Percentiles rank a stretch among this genome's conserved stretches.
Evolutionary conservation across 2,888 invertebrate genomes (phyloP).

Genomic region (Phasia obesa): DNA sequence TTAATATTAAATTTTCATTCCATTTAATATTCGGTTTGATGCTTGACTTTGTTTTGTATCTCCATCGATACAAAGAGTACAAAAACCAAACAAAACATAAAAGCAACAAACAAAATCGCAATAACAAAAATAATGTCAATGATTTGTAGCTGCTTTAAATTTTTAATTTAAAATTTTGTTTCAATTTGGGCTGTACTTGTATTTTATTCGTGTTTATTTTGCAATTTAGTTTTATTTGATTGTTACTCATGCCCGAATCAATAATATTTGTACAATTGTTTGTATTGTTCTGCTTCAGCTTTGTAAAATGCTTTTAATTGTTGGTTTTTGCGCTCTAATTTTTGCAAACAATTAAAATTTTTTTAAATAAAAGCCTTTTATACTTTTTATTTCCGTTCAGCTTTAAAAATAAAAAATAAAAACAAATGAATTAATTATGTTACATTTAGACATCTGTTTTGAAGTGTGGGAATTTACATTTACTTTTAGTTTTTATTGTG

Average conservation of each 20-base stretch:
- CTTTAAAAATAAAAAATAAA: constrained; percentile 41
- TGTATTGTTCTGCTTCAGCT: constrained; percentile 36
- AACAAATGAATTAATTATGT: constrained; percentile 31
- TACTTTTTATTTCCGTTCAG: constrained; percentile 52
- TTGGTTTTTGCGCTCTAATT: constrained; percentile 64
- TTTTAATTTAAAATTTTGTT: constrained; percentile 54
- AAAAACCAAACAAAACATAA: background rate
- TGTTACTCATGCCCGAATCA: constrained; percentile 7
- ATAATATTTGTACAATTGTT: constrained; percentile 26
- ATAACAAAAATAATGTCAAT: constrained; percentile 46
- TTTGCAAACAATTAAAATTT: constrained; percentile 46
- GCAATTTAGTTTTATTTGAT: background rate
- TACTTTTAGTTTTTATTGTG: background rate
- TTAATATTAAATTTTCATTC: background rate
- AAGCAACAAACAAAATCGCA: constrained; percentile 22
- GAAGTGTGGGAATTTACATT: constrained; percentile 49
- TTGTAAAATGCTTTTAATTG: constrained; percentile 62
- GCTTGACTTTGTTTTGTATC: constrained; percentile 20
- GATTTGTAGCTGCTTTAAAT: constrained; percentile 33
- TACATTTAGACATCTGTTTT: constrained; percentile 5
- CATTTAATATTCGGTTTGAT: background rate
- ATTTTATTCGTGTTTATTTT: background rate
- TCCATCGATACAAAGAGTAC: constrained; percentile 19
- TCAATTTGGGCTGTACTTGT: constrained; percentile 19
- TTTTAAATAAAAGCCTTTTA: constrained; percentile 16